These are phyloP conservation scores for Trialeurodes vaporariorum DNA, from an alignment of 1,140 invertebrate genomes.

Conservation along the genomic window DNA sequence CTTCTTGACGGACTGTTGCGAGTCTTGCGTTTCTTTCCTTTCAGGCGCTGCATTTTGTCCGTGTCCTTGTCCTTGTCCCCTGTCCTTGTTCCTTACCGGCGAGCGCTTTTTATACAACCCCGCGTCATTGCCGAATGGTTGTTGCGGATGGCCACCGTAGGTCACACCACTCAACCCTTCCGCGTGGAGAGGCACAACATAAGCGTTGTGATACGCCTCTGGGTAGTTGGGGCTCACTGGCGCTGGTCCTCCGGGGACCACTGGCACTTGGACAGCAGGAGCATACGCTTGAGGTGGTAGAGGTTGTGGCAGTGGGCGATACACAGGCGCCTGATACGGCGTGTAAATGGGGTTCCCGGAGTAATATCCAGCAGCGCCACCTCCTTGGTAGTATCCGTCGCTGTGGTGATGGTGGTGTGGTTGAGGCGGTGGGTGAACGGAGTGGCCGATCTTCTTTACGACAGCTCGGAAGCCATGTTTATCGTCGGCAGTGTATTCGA, in stretches of 20 bases:
- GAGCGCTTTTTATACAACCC: neutral
- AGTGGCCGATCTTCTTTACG: constrained; percentile 15
- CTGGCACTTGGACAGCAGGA: too few species aligned
- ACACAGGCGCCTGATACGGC: neutral
- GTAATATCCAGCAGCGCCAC: neutral
- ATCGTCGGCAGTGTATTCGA: constrained; percentile 30
- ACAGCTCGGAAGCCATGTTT: constrained; percentile 19
- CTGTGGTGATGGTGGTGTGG: neutral
- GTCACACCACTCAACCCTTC: neutral
- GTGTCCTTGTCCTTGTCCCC: too few species aligned
- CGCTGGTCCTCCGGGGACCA: too few species aligned
- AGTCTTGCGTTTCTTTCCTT: neutral
- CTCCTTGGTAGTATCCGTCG: neutral
- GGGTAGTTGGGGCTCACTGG: neutral
- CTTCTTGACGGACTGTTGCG: neutral
- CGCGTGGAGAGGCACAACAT: neutral
- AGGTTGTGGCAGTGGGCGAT: neutral
- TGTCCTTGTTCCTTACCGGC: neutral
- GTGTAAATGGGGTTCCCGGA: neutral
- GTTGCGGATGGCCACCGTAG: neutral
- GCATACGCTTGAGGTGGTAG: neutral
- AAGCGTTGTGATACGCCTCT: neutral
- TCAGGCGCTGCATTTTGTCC: too few species aligned
- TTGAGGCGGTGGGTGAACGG: constrained; percentile 12
- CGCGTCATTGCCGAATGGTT: neutral